Evolutionary conservation across 1,140 invertebrate species (phyloP), one percentile per base, ranked within the genome.

Genomic region (Latrodectus geometricus): DNA sequence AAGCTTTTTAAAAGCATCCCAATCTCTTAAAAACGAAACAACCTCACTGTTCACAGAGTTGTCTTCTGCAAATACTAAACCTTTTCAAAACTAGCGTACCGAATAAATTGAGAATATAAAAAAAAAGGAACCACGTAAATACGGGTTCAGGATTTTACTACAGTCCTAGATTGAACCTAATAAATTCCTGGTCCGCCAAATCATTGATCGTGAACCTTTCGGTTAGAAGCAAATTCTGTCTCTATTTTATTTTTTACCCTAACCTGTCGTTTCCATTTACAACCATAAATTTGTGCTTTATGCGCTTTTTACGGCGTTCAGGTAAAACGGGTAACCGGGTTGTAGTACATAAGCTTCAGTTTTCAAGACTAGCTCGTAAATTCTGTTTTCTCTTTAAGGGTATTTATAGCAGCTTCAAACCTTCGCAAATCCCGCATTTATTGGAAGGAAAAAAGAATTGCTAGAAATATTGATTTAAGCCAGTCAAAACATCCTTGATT

Each of bases 201-300:
- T 70, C 68, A 70, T 81, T 81, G 78, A 81, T 81, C 78, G 48
- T 78, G 35, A 17, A 15, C 15, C 35, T 35, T 35, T 35, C 20
- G 9, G 68, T 23, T n/a, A 23, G 21, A 69, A 69, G n/a, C 20
- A 69, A 69, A 23, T 11, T 69, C 68, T 69, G 9, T 69, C 68
- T n/a, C 68, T 21, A 11, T 69, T 9, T 69, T n/a, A 11, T 23
- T 69, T 69, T 9, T 21, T n/a, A 15, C 21, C 7, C 48, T 49
- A 69, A 15, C 68, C 61, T 52, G 20, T 80, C 68, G 17, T 72
- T 74, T 74, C 54, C 50, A 72, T 82, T 82, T 74, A 82, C 70
- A 82, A 74, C 52, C 80, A 82, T 82, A 82, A 82, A 82, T 82
- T 82, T 74, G 80, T 49, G 15, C 69, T 82, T 82, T 82, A 82